Conservation (phyloP, 2,113 vertebrate genomes). For the Pedionomus torquatus region DNA sequence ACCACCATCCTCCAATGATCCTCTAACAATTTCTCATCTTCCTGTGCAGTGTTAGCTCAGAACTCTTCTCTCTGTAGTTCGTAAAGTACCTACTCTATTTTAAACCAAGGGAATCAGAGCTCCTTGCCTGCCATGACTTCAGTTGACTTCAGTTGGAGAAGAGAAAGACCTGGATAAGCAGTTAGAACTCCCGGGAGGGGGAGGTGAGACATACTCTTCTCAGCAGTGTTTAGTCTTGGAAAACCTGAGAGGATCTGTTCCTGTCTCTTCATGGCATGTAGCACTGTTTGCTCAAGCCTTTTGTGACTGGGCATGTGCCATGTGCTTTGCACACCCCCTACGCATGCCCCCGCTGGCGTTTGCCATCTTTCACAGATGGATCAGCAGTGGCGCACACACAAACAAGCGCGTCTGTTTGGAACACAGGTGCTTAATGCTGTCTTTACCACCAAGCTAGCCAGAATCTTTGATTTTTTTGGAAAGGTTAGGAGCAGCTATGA, state of each 20-base stretch:
- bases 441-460: background rate
- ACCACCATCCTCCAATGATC: background rate
- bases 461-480: background rate
- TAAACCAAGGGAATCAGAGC: background rate
- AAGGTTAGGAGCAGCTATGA: background rate
- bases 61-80: background rate
- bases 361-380: background rate
- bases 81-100: background rate
- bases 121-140: background rate
- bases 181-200: background rate
- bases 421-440: background rate
- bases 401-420: background rate
- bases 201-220: background rate
- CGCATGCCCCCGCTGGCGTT: background rate
- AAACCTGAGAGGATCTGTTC: background rate
- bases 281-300: slow-evolving; percentile 19
- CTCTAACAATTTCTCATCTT: background rate
- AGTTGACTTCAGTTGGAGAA: background rate
- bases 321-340: background rate
- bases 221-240: background rate
- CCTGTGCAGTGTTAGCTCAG: background rate
- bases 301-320: background rate
- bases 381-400: background rate
- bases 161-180: background rate
- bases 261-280: background rate